Conservation (phyloP, 2,888 invertebrate genomes). For the Drosophila atripex region DNA sequence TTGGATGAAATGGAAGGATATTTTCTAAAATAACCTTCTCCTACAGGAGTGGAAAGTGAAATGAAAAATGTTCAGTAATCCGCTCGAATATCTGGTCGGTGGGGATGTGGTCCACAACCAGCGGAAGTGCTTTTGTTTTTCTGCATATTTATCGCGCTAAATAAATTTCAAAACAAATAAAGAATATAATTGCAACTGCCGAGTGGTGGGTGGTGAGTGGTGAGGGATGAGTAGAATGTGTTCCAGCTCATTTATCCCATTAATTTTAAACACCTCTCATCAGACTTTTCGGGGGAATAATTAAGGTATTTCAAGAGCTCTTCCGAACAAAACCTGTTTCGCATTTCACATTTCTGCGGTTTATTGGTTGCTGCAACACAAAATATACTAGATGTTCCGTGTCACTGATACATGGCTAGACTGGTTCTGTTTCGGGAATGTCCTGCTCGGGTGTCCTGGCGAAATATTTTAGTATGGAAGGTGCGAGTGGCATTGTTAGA, state of each 20-base stretch:
- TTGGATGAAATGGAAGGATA: background rate
- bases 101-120: slow-evolving; percentile 46
- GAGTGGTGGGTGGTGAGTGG: slow-evolving; percentile 13
- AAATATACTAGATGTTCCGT: slow-evolving; percentile 16
- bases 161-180: slow-evolving; percentile 30
- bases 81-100: slow-evolving; percentile 16
- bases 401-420: background rate
- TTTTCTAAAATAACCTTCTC: slow-evolving; percentile 11
- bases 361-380: slow-evolving; percentile 50
- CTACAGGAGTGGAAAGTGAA: slow-evolving; percentile 68
- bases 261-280: background rate
- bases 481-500: no score
- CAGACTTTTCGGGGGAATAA: background rate
- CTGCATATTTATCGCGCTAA: slow-evolving; percentile 49
- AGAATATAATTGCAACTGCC: slow-evolving; percentile 49
- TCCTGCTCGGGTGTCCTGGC: slow-evolving; percentile 19
- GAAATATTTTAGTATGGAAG: background rate
- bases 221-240: background rate
- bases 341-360: background rate
- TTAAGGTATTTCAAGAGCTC: background rate
- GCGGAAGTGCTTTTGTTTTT: slow-evolving; percentile 68
- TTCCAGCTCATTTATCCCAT: background rate
- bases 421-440: slow-evolving; percentile 16
- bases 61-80: slow-evolving; percentile 37
- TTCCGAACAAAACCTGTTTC: background rate